A percentile compares a stretch with the other conserved stretches of the same genome.
Conservation (phyloP, 2,113 vertebrate species). For the Muntiacus muntjak region DNA sequence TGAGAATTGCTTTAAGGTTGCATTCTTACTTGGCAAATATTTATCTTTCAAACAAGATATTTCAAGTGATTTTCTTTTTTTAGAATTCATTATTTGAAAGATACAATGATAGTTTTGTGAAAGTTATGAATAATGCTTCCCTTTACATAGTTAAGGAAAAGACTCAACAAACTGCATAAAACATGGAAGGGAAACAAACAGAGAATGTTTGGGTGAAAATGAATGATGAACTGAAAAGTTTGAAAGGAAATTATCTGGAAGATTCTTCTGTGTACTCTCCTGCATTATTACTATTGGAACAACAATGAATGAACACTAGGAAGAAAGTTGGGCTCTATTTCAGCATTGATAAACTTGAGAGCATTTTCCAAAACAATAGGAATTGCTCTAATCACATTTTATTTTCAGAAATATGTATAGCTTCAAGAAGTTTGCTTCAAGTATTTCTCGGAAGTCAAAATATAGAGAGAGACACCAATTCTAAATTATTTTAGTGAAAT, state of each 20-base stretch:
- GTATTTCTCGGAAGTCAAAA: not conserved
- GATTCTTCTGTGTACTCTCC: not conserved
- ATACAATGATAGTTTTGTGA: not conserved
- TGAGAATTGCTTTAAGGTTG: not conserved
- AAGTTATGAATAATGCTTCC: not conserved
- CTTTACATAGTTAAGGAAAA: not conserved
- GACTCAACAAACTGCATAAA: not conserved
- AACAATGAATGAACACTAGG: not conserved
- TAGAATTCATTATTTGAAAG: not conserved
- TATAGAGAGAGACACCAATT: not conserved
- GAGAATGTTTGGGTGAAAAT: not conserved
- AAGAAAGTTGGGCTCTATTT: not conserved
- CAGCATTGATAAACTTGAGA: not conserved
- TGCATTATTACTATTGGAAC: not conserved
- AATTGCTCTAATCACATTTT: not conserved
- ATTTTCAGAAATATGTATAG: not conserved
- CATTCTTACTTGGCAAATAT: not conserved
- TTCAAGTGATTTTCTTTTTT: not conserved
- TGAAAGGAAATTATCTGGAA: not conserved
- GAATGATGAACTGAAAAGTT: not conserved
- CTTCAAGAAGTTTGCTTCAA: not conserved
- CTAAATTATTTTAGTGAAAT: not conserved
- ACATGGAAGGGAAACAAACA: not conserved
- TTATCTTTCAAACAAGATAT: not conserved
- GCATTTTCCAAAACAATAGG: not conserved